A percentile compares a stretch with the other conserved stretches of the same genome.
phyloP scores from a whole-genome alignment of 2,888 invertebrate genomes.

The Xanthia togata region DNA sequence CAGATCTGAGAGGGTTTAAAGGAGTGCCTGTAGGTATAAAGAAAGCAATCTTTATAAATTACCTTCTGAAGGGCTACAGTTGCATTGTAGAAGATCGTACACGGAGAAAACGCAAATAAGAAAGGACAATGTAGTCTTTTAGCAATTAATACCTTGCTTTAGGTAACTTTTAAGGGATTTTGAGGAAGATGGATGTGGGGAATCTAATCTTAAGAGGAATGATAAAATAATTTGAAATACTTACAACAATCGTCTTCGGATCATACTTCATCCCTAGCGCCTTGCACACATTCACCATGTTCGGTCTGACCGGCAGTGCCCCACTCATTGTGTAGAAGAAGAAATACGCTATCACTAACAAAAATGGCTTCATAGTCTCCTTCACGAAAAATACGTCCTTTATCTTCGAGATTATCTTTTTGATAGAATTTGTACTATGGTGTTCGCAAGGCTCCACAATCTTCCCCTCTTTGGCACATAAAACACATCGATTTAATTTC shows the following conservation, averaged over 20 bases:
- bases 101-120: not conserved
- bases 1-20: not conserved
- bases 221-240: constrained; percentile 61
- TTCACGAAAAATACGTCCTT: constrained; percentile 86
- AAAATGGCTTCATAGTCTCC: constrained; percentile 88
- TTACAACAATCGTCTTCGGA: constrained; percentile 86
- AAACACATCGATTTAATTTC: constrained; percentile 77
- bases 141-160: not conserved
- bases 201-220: not conserved
- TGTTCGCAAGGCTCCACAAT: constrained; percentile 77
- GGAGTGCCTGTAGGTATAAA: not conserved
- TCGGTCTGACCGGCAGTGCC: constrained; percentile 87
- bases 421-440: constrained; percentile 72
- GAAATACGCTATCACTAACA: constrained; percentile 88
- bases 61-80: not conserved
- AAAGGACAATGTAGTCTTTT: too few relatives aligned
- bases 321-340: constrained; percentile 89
- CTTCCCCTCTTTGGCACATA: constrained; percentile 80
- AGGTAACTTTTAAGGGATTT: not conserved
- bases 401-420: constrained; percentile 74
- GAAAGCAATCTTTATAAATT: not conserved
- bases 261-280: constrained; percentile 87
- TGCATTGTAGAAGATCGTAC: not conserved
- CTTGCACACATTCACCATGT: constrained; percentile 89
- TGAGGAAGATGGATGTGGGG: not conserved